A percentile compares a stretch with the other conserved stretches of the same genome.
Conservation (phyloP, 2,113 vertebrate species). For the Heteronetta atricapilla region DNA sequence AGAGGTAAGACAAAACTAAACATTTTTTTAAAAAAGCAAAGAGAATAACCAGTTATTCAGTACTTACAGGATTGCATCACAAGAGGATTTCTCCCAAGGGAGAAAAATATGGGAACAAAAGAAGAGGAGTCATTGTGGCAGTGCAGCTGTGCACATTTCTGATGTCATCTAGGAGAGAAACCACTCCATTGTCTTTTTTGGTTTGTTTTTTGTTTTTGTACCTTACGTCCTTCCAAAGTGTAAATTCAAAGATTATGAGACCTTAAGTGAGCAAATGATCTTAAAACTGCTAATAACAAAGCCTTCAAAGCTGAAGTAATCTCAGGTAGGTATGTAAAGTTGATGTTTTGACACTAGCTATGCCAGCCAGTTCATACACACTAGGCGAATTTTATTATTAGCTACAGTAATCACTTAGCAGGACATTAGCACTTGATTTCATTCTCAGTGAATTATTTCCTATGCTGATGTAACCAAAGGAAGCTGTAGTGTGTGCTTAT, state of each 20-base stretch:
- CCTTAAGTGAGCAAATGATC: background rate
- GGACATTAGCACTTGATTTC: background rate
- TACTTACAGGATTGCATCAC: background rate
- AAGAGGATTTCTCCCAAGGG: background rate
- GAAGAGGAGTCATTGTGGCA: background rate
- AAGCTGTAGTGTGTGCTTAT: background rate
- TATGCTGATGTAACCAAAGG: background rate
- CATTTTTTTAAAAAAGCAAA: background rate
- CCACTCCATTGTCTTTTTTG: background rate
- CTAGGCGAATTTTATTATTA: background rate
- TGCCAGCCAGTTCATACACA: background rate
- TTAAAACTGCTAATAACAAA: background rate
- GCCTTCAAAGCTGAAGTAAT: background rate
- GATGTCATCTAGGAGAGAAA: background rate
- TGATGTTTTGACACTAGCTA: background rate
- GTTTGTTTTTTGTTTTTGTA: background rate
- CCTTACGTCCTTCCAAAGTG: background rate
- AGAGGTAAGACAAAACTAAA: slow-evolving; percentile 2
- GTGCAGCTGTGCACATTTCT: background rate
- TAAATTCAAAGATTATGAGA: background rate
- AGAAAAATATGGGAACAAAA: background rate
- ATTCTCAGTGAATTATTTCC: background rate
- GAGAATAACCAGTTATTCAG: background rate
- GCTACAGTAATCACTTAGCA: background rate
- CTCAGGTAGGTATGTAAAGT: background rate